A percentile compares a stretch with the other conserved stretches of the same genome.
Evolutionary conservation across 2,888 invertebrate species (phyloP).

Genomic region (Limnephilus marmoratus): DNA sequence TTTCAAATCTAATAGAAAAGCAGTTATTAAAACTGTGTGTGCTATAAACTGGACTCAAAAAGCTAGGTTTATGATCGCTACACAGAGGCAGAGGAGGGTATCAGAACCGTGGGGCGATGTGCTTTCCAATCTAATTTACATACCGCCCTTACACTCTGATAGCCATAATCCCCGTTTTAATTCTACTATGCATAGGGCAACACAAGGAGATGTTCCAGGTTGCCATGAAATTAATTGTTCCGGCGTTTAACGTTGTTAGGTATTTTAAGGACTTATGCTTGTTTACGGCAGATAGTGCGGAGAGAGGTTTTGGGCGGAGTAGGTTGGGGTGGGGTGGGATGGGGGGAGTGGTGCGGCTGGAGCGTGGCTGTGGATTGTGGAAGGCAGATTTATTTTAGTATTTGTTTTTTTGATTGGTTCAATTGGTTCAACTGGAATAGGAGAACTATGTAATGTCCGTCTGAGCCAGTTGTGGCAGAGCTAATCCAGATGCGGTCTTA

Average conservation of each 20-base stretch:
- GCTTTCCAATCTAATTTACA: slow-evolving; percentile 57
- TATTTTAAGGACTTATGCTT: neutral
- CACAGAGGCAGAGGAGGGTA: neutral
- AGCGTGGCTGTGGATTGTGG: neutral
- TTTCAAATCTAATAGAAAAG: neutral
- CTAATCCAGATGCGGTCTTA: too few relatives aligned
- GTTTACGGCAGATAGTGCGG: neutral
- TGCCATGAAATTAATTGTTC: slow-evolving; percentile 29
- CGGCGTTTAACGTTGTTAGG: slow-evolving; percentile 29
- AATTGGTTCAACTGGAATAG: too few relatives aligned
- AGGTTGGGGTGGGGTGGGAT: neutral
- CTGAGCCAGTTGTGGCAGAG: too few relatives aligned
- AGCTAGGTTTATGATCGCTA: neutral
- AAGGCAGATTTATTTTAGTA: neutral
- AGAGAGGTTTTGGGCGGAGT: too few relatives aligned
- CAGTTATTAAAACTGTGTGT: neutral
- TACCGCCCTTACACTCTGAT: slow-evolving; percentile 54
- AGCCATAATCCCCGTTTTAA: slow-evolving; percentile 60
- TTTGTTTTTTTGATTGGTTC: too few relatives aligned
- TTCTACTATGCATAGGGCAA: slow-evolving; percentile 44
- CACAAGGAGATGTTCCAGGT: slow-evolving; percentile 9
- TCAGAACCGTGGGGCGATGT: slow-evolving; percentile 31
- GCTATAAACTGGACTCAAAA: neutral
- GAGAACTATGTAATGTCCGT: too few relatives aligned
- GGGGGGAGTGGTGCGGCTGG: neutral